These are phyloP conservation scores for Drosophila flavopinicola DNA, from an alignment of 2,888 invertebrate genomes.

Conservation along the genomic window DNA sequence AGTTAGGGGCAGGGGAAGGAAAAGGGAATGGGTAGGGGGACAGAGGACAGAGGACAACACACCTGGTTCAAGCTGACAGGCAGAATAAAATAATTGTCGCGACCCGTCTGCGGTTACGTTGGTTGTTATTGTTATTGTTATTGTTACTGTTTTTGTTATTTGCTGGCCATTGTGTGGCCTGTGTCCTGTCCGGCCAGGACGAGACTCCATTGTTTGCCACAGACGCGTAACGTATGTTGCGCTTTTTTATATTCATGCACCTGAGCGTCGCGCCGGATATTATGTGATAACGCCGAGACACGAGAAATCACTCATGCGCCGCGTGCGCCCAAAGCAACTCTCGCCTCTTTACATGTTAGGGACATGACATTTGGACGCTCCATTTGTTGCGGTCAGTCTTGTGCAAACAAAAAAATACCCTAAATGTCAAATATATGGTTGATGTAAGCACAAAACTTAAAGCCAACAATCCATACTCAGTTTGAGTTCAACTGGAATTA, in stretches of 20 bases:
- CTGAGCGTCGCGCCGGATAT: not conserved
- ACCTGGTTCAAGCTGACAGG: constrained; percentile 22
- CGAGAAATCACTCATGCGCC: constrained; percentile 46
- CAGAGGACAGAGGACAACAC: too few relatives aligned
- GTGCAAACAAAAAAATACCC: too few relatives aligned
- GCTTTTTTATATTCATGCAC: constrained; percentile 11
- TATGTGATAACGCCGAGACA: constrained; percentile 29
- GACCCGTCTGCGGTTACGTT: constrained; percentile 26
- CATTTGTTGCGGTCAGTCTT: constrained; percentile 39
- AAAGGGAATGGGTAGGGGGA: too few relatives aligned
- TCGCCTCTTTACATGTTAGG: not conserved
- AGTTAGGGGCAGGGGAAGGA: not conserved
- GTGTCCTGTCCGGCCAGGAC: constrained; percentile 8
- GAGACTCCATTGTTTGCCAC: constrained; percentile 50
- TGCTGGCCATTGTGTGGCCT: constrained; percentile 25
- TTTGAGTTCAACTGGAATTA: too few relatives aligned
- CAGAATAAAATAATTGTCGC: constrained; percentile 49
- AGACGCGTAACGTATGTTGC: constrained; percentile 9
- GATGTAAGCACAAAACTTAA: too few relatives aligned
- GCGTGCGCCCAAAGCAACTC: constrained; percentile 16
- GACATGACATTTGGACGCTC: constrained; percentile 39
- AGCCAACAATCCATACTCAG: too few relatives aligned
- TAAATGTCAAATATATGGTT: too few relatives aligned
- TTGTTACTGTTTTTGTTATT: too few relatives aligned
- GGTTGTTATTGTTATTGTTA: constrained; percentile 51